Evolutionary conservation across 2,113 vertebrate genomes (phyloP).

Genomic region (Dipodomys spectabilis): DNA sequence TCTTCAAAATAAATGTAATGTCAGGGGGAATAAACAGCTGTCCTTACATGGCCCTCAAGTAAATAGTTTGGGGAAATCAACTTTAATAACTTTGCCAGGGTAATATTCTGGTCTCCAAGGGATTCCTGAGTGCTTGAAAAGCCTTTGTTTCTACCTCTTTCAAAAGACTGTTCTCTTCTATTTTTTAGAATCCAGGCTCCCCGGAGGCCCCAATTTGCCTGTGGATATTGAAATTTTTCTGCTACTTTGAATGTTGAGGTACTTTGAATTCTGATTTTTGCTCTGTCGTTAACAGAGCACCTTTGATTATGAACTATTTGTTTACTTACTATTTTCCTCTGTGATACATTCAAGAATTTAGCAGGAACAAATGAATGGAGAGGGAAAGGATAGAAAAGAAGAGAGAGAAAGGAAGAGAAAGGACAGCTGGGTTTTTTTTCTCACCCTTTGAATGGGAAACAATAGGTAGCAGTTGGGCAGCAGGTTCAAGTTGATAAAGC

Average conservation of each 20-base stretch:
- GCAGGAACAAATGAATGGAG: not conserved
- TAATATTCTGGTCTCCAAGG: constrained; percentile 19
- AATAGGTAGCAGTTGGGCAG: not conserved
- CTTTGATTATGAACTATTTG: constrained; percentile 48
- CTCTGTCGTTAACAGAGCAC: not conserved
- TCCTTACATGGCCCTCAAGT: constrained; percentile 24
- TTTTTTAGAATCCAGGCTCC: not conserved
- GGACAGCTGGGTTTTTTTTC: not conserved
- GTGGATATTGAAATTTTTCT: constrained; percentile 24
- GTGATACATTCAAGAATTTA: not conserved
- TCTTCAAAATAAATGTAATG: constrained; percentile 35
- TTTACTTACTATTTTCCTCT: constrained; percentile 38
- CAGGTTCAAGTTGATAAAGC: constrained; percentile 34
- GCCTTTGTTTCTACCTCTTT: constrained; percentile 59
- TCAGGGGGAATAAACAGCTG: not conserved
- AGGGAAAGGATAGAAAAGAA: no score
- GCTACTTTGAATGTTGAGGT: not conserved
- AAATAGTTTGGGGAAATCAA: constrained; percentile 50
- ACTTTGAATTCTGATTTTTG: constrained; percentile 22
- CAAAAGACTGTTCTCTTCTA: not conserved
- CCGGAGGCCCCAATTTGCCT: not conserved
- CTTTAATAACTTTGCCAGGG: constrained; percentile 53
- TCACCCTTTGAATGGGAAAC: constrained; percentile 21
- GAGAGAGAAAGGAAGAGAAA: not conserved
- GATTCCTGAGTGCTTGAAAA: constrained; percentile 40